These are phyloP conservation scores for Gnatocerus cornutus DNA, from an alignment of 2,888 invertebrate species.

Conservation along the genomic window DNA sequence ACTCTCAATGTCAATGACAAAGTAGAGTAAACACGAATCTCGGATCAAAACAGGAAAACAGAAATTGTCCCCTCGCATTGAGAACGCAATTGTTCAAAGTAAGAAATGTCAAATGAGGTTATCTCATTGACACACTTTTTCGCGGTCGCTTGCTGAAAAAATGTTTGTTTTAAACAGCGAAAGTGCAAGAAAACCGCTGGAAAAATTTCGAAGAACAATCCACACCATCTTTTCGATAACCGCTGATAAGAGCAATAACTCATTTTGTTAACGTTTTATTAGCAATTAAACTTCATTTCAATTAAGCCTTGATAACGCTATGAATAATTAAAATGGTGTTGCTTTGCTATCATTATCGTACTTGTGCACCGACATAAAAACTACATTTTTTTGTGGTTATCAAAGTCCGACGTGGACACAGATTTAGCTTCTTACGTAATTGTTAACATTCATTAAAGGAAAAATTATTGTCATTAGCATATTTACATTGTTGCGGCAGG, in stretches of 20 bases:
- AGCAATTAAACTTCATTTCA: slow-evolving; percentile 47
- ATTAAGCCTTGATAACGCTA: slow-evolving; percentile 42
- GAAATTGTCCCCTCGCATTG: slow-evolving; percentile 17
- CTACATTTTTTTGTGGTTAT: slow-evolving; percentile 8
- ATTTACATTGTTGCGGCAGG: slow-evolving; percentile 4
- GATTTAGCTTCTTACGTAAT: slow-evolving; percentile 21
- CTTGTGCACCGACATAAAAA: slow-evolving; percentile 19
- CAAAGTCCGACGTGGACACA: slow-evolving; percentile 19
- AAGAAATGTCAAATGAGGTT: slow-evolving; percentile 63
- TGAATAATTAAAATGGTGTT: slow-evolving; percentile 47
- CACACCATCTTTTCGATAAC: slow-evolving; percentile 27
- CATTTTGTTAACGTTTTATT: slow-evolving; percentile 45
- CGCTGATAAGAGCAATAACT: slow-evolving; percentile 36
- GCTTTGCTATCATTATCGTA: slow-evolving; percentile 37
- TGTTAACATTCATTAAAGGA: slow-evolving; percentile 9
- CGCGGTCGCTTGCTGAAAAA: slow-evolving; percentile 60
- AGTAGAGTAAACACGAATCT: not conserved
- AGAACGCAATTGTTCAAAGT: slow-evolving; percentile 56
- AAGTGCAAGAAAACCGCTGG: slow-evolving; percentile 23
- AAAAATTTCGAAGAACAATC: slow-evolving; percentile 1
- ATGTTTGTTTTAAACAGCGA: slow-evolving; percentile 43
- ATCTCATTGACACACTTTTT: slow-evolving; percentile 67
- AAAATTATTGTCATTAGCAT: slow-evolving; percentile 23
- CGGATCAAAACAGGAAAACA: slow-evolving; percentile 25
- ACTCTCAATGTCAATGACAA: not conserved